These are phyloP conservation scores for Adrianichthys oophorus DNA, from an alignment of 2,797 vertebrate genomes.

Conservation along the genomic window DNA sequence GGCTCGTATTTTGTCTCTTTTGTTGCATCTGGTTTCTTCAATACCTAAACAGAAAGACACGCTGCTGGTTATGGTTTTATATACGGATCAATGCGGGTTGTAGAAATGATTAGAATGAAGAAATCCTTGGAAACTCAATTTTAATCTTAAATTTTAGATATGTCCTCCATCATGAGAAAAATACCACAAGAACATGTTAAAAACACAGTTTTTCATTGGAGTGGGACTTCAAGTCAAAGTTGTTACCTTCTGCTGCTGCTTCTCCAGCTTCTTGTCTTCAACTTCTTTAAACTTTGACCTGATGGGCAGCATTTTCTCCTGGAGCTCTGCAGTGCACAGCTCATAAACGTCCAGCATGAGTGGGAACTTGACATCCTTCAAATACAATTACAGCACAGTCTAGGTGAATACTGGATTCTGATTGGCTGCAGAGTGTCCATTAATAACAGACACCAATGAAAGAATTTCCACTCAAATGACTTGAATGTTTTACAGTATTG, in stretches of 20 bases:
- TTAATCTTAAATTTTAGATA: no score
- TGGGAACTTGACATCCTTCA: slow-evolving; percentile 97
- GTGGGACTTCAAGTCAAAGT: no score
- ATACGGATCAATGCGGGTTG: not conserved
- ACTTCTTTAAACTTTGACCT: slow-evolving; percentile 96
- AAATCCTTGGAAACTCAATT: no score
- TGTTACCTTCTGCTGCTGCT: slow-evolving; percentile 85
- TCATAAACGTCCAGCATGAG: slow-evolving; percentile 98
- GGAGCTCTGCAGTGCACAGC: slow-evolving; percentile 90
- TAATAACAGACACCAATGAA: no score
- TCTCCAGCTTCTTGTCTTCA: slow-evolving; percentile 93
- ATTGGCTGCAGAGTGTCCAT: no score
- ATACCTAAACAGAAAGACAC: slow-evolving; percentile 34
- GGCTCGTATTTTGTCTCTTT: slow-evolving; percentile 91
- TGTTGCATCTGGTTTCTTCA: slow-evolving; percentile 63
- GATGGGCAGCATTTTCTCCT: slow-evolving; percentile 92
- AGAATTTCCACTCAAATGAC: no score
- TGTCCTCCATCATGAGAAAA: not conserved
- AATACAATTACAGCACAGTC: not conserved
- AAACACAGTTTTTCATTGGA: not conserved
- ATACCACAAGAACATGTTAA: no score
- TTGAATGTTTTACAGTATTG: no score
- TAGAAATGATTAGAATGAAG: not conserved
- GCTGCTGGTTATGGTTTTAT: not conserved
- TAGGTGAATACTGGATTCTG: no score